phyloP scores from a whole-genome alignment of 37 sponge, comb jelly and placozoan genomes.

The Hexactinellida sp. region DNA sequence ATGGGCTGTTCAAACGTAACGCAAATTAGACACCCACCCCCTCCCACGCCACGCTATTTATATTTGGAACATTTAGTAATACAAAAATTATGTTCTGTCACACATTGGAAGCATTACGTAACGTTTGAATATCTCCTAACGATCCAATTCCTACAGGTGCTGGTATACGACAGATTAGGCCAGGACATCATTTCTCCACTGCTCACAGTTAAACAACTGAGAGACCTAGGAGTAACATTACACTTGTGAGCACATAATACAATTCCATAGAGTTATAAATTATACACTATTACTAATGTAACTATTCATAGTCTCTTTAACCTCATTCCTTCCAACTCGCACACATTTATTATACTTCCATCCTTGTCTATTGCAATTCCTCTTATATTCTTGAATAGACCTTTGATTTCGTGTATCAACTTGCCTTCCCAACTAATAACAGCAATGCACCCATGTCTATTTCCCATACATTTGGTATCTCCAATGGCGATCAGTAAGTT shows the following conservation, averaged over 20 bases:
- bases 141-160: constrained; percentile 55
- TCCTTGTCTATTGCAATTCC: background rate
- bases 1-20: too few relatives aligned
- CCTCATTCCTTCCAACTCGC: background rate
- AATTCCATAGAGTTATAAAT: constrained; percentile 7
- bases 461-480: background rate
- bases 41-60: too few relatives aligned
- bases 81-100: too few relatives aligned
- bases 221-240: constrained; percentile 78
- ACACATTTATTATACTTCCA: background rate
- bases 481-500: background rate
- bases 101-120: too few relatives aligned
- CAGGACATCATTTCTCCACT: constrained; percentile 96
- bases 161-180: constrained; percentile 85
- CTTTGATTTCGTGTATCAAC: background rate
- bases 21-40: too few relatives aligned
- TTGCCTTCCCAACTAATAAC: background rate
- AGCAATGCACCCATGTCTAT: background rate
- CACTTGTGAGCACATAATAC: constrained; percentile 53
- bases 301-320: background rate
- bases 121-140: too few relatives aligned
- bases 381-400: background rate
- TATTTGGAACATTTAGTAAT: too few relatives aligned
- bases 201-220: constrained; percentile 74
- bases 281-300: background rate